Conservation (phyloP, 1,140 invertebrate species). For the Aplysia californica region DNA sequence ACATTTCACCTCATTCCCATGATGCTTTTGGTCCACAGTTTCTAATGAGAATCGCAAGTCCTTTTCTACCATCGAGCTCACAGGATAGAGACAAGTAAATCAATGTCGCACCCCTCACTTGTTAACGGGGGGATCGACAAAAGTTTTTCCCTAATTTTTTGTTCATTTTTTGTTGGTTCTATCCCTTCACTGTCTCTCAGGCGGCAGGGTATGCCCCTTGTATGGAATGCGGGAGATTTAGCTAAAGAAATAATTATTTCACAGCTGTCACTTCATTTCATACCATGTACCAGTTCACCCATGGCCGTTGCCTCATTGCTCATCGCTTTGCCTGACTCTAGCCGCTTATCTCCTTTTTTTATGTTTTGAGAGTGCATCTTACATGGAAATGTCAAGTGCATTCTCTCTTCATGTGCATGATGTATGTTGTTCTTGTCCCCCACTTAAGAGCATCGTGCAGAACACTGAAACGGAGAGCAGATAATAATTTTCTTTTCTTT, state of each 20-base stretch:
- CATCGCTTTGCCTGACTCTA: neutral
- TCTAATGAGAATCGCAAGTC: constrained; percentile 14
- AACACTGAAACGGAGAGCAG: too few species aligned
- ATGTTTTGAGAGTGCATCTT: too few species aligned
- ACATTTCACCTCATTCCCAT: too few species aligned
- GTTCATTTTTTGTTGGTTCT: neutral
- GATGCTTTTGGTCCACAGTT: constrained; percentile 29
- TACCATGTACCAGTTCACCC: neutral
- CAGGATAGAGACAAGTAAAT: constrained; percentile 32
- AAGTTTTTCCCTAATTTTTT: neutral
- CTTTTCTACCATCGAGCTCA: constrained; percentile 17
- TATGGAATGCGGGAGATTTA: neutral
- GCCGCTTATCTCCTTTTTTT: neutral
- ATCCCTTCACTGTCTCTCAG: neutral
- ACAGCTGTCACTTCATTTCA: neutral
- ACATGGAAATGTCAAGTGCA: too few species aligned
- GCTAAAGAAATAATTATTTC: neutral
- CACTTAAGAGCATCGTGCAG: too few species aligned
- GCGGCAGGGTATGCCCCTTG: constrained; percentile 1
- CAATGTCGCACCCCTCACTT: neutral
- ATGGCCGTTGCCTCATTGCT: neutral
- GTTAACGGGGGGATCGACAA: too few species aligned
- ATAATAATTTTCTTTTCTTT: too few species aligned
- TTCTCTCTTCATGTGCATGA: too few species aligned
- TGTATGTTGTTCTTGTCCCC: too few species aligned